These are phyloP conservation scores for Gryon sp. DNA, from an alignment of 1,140 invertebrate species.

Conservation along the genomic window DNA sequence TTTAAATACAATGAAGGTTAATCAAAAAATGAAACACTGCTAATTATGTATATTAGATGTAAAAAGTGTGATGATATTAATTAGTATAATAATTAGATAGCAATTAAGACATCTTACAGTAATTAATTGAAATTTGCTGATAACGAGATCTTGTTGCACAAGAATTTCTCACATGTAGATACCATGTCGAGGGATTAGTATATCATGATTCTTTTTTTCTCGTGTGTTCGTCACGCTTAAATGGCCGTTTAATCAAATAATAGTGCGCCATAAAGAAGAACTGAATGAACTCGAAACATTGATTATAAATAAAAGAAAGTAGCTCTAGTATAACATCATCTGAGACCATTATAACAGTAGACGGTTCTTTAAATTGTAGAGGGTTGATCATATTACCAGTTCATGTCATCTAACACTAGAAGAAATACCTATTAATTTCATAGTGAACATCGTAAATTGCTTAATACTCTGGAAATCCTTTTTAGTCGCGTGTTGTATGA, in stretches of 20 bases:
- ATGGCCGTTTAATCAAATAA: conserved; percentile 4
- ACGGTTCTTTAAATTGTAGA: conserved; percentile 22
- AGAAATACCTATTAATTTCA: conserved; percentile 41
- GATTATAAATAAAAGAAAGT: conserved; percentile 10
- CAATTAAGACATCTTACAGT: too few species aligned
- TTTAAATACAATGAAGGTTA: too few species aligned
- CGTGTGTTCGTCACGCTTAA: background rate
- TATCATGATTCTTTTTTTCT: too few species aligned
- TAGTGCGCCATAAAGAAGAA: background rate
- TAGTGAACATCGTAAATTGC: conserved; percentile 36
- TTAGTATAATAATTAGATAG: too few species aligned
- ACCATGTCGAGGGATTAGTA: too few species aligned
- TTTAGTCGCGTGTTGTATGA: conserved; percentile 25
- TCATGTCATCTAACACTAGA: conserved; percentile 40
- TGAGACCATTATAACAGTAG: conserved; percentile 31
- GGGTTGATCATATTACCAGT: conserved; percentile 39
- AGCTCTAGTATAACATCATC: conserved; percentile 14
- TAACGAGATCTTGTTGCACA: too few species aligned
- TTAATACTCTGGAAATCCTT: conserved; percentile 43
- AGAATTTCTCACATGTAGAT: too few species aligned
- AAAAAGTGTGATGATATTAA: too few species aligned
- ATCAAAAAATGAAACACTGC: too few species aligned
- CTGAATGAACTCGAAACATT: conserved; percentile 11
- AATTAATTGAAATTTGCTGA: too few species aligned
- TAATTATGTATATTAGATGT: too few species aligned